These are phyloP conservation scores for Patella caerulea DNA, from an alignment of 2,888 invertebrate genomes.

Conservation along the genomic window DNA sequence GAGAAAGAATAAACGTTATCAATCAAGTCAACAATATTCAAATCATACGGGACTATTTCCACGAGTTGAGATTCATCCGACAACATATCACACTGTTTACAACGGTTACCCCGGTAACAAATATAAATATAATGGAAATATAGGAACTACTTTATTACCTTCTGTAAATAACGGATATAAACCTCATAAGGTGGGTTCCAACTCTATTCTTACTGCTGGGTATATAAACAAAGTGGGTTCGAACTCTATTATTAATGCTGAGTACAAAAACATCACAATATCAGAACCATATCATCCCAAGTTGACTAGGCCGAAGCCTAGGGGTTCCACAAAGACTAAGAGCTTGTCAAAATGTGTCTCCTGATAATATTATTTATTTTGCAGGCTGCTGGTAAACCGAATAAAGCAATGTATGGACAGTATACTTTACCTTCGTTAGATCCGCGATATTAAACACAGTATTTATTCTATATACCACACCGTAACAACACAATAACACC, in stretches of 20 bases:
- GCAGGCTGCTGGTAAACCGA: slow-evolving; percentile 54
- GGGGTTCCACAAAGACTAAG: too few relatives aligned
- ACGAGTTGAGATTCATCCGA: slow-evolving; percentile 54
- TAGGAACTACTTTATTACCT: slow-evolving; percentile 47
- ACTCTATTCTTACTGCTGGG: too few relatives aligned
- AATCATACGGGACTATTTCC: slow-evolving; percentile 58
- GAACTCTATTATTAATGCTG: too few relatives aligned
- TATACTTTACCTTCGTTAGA: slow-evolving; percentile 64
- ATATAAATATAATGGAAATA: slow-evolving; percentile 40
- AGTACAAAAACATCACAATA: too few relatives aligned
- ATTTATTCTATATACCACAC: too few relatives aligned
- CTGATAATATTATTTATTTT: slow-evolving; percentile 42
- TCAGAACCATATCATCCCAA: too few relatives aligned
- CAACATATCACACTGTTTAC: slow-evolving; percentile 59
- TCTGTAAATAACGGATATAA: slow-evolving; percentile 58
- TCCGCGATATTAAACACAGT: slow-evolving; percentile 35
- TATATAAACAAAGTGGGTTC: too few relatives aligned
- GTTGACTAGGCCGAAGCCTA: too few relatives aligned
- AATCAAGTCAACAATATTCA: slow-evolving; percentile 48
- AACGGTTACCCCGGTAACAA: slow-evolving; percentile 54
- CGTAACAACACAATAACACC: too few relatives aligned
- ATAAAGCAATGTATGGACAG: slow-evolving; percentile 59
- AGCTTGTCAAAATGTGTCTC: too few relatives aligned
- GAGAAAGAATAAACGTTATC: slow-evolving; percentile 41
- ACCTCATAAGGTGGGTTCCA: slow-evolving; percentile 44